These are phyloP conservation scores for Sphyrna mokarran DNA, from an alignment of 2,113 vertebrate species.

Conservation along the genomic window DNA sequence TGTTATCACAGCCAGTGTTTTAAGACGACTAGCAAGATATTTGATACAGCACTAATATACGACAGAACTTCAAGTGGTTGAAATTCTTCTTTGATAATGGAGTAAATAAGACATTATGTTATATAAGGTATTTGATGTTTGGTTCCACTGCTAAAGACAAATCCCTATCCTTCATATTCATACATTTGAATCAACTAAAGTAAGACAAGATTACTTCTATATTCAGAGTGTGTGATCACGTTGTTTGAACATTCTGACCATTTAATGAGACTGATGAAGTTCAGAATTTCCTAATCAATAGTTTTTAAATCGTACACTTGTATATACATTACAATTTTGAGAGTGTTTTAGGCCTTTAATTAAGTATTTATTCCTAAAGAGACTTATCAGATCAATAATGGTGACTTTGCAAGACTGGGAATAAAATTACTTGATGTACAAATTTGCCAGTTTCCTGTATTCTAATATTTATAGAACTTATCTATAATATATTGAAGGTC, in stretches of 20 bases:
- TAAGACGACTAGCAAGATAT: background rate
- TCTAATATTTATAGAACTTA: background rate
- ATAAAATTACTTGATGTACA: background rate
- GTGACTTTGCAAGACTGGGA: background rate
- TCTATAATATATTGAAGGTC: background rate
- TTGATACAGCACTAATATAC: background rate
- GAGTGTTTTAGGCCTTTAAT: background rate
- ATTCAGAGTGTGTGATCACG: background rate
- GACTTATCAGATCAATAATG: background rate
- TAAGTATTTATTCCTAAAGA: background rate
- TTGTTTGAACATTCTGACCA: background rate
- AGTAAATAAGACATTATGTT: background rate
- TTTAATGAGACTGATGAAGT: background rate
- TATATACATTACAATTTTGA: background rate
- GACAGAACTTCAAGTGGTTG: background rate
- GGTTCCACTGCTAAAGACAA: background rate
- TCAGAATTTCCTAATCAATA: background rate
- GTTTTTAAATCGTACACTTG: background rate
- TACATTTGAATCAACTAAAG: background rate
- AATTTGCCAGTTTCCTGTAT: background rate
- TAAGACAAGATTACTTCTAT: background rate
- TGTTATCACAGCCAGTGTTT: background rate
- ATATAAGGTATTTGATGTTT: background rate
- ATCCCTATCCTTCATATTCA: background rate
- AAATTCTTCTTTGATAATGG: background rate